A percentile compares a stretch with the other conserved stretches of the same genome.
Conservation (phyloP, 2,888 invertebrate genomes). For the Zelleria hepariella region DNA sequence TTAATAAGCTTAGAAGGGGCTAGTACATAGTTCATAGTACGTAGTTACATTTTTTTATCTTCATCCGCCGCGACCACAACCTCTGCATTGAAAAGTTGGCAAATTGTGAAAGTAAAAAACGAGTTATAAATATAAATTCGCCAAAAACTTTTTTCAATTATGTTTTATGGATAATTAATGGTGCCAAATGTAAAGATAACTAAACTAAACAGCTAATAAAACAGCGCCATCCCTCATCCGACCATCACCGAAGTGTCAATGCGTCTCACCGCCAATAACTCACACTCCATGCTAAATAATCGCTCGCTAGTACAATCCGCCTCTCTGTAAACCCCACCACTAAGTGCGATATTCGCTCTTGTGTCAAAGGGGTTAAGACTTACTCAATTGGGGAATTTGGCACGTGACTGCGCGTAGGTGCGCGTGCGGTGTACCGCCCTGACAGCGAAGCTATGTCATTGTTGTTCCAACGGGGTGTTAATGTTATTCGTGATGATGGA, state of each 20-base stretch:
- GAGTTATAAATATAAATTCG: too few relatives aligned
- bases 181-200: neutral
- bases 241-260: neutral
- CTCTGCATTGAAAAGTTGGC: too few relatives aligned
- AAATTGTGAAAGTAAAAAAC: too few relatives aligned
- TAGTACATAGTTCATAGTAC: too few relatives aligned
- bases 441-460: neutral
- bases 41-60: too few relatives aligned
- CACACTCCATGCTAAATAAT: neutral
- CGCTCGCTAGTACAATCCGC: neutral
- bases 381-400: too few relatives aligned
- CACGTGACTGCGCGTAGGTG: neutral
- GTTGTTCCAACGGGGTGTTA: neutral
- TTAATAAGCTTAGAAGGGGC: too few relatives aligned
- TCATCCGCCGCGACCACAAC: too few relatives aligned
- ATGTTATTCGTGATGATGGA: neutral
- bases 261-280: neutral
- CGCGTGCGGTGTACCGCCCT: neutral
- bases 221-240: neutral
- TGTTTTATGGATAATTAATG: neutral
- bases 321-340: neutral
- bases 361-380: neutral
- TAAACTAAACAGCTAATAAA: neutral
- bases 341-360: neutral
- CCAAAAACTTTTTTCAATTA: too few relatives aligned